Evolutionary conservation across 2,888 invertebrate species (phyloP).

Genomic region (Marasmarcha lunaedactyla): DNA sequence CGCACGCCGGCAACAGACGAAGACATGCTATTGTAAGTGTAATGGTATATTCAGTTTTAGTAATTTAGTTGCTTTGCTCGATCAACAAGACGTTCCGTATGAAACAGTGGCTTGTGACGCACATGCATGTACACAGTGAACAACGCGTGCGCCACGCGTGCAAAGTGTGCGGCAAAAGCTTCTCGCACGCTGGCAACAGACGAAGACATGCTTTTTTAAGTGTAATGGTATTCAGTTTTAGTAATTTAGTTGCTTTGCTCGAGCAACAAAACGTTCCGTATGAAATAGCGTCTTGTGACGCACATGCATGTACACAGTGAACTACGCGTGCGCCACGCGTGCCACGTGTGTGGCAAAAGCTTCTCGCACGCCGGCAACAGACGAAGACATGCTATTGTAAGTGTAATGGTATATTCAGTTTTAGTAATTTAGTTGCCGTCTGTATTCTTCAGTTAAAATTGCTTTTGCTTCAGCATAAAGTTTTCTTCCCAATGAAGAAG

Average conservation of each 20-base stretch:
- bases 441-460: too few species aligned
- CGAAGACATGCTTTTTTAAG: too few species aligned
- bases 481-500: too few species aligned
- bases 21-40: not conserved
- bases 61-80: too few species aligned
- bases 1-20: not conserved
- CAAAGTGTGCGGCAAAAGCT: not conserved
- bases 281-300: not conserved
- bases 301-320: not conserved
- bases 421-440: too few species aligned
- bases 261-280: not conserved
- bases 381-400: not conserved
- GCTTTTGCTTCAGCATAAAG: too few species aligned
- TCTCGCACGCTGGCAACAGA: too few species aligned
- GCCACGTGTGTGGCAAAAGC: not conserved
- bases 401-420: too few species aligned
- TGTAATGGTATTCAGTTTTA: too few species aligned
- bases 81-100: not conserved
- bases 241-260: too few species aligned
- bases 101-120: not conserved
- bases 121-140: not conserved
- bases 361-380: not conserved
- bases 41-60: not conserved
- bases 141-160: not conserved
- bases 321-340: not conserved